Evolutionary conservation across 2,797 vertebrate species (phyloP).

Genomic region (Garrulus glandarius): DNA sequence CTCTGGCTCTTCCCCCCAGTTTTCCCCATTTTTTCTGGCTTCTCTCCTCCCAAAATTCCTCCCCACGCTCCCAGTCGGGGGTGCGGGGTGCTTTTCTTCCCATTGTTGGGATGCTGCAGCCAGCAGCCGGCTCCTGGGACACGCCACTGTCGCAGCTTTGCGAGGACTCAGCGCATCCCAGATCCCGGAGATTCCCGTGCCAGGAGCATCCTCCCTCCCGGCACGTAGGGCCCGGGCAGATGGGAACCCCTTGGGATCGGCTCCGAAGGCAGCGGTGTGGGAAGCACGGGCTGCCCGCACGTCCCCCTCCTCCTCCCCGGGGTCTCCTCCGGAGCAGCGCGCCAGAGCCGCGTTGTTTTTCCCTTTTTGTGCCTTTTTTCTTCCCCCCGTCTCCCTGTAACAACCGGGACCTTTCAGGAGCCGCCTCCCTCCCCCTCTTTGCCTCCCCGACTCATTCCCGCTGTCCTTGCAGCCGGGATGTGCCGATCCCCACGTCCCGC

Average conservation of each 20-base stretch:
- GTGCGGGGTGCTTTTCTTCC: background rate
- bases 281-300: background rate
- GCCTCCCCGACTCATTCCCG: background rate
- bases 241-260: background rate
- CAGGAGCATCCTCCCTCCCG: background rate
- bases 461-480: background rate
- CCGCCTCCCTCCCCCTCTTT: background rate
- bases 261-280: background rate
- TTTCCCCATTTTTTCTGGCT: background rate
- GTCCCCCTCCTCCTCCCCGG: background rate
- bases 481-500: background rate
- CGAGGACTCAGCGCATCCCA: background rate
- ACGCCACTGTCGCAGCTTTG: accelerated
- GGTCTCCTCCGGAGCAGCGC: accelerated
- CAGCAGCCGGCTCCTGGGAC: background rate
- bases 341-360: background rate
- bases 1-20: background rate
- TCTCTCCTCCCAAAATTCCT: background rate
- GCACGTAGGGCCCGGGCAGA: background rate
- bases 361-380: accelerated
- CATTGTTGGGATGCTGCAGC: background rate
- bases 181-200: background rate
- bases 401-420: background rate
- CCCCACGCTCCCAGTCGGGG: background rate
- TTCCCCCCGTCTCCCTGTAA: background rate